Evolutionary conservation across 2,797 vertebrate species (phyloP), one percentile per base, ranked within the genome.

Genomic region (Ataeniobius toweri): DNA sequence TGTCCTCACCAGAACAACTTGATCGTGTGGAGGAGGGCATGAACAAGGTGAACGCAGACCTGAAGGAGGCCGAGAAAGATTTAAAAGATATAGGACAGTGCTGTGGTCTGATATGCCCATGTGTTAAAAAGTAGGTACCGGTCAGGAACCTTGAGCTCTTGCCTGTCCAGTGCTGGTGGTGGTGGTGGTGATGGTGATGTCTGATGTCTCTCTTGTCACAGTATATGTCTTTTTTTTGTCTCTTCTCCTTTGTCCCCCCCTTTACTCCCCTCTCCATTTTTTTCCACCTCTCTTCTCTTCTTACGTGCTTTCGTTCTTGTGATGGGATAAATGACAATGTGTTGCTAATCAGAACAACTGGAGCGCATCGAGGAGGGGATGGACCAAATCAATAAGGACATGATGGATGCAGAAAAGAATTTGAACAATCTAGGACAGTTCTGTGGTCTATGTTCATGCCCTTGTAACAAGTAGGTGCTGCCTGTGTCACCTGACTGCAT

Each of bases 401-500:
- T 99, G 98, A 99, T 99, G 97, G 98, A 99, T 97, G 98, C 98
- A 96, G 98, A 99, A 98, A 99, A 99, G 97, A 99, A 99, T 98
- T 98, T 99, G 97, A 99, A 98, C 96, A 98, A 99, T 97, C 97
- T 99, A 97, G 98, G 98, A 97, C 98, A 99, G 96, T 98, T 99
- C 96, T 99, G 98, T 99, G 98, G 98, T 97, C 96, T 99, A 94
- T 99, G 98, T 97, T 96, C 97, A 95, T 99, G 98, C 97, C 98
- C 98, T 94, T 99, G 98, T 98, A 99, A 99, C 97, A 99, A 99
- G 98, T 99, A 99, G 97, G 97, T 98, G 97, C 95, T 95, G 95
- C 97, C 96, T 96, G 96, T 96, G 95, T 96, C 91, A 93, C 94
- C 92, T 46, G 89, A 92, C 90, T 91, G 90, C 92, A 92, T 93